Base-by-base conservation (phyloP, 2,113 vertebrate genomes). In the Acrocephalus kingi region DNA sequence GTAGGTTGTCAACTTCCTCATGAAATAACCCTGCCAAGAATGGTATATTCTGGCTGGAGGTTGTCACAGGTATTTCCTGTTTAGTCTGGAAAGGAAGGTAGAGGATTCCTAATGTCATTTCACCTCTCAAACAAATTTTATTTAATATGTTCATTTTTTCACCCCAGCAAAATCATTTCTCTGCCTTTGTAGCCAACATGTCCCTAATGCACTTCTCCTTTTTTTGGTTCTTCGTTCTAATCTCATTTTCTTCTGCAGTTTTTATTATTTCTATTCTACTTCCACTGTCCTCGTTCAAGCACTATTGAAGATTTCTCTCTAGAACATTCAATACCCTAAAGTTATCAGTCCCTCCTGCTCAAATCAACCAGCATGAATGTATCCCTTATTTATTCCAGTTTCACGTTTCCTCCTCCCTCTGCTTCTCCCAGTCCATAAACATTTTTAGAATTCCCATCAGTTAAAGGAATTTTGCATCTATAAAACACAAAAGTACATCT, bases 161-260 rank as follows among this genome's bases (percentile, higher is more conserved):
- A 48, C 6, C 13, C 22, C 43, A 74, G 59, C 43, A 54, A 16
- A 45, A n/a, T 35, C 18, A 45, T 61, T 78, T 43, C 18, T 41
- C 20, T 25, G 7, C 43, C 43, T 62, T 81, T 3, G 1, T 10
- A 67, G 23, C 20, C 39, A 84, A 21, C 8, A 18, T 0, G 0
- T 56, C 28, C 45, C 69, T 64, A 72, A 68, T 28, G 35, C 9
- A 21, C 4, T 19, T 48, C 10, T 67, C 22, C 66, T 37, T 73
- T 48, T 52, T 58, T 71, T 58, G 9, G 3, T 54, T 82, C n/a
- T 55, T 76, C 86, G 48, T 55, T 19, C 37, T 66, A 71, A 43
- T 62, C 37, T 31, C 0, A 0, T 59, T 84, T 90, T 81, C 48
- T 62, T 37, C 23, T 81, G 31, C 43, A 87, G 22, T 12, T 74